These are phyloP conservation scores for Thera obeliscata DNA, from an alignment of 2,888 invertebrate genomes.

Conservation along the genomic window DNA sequence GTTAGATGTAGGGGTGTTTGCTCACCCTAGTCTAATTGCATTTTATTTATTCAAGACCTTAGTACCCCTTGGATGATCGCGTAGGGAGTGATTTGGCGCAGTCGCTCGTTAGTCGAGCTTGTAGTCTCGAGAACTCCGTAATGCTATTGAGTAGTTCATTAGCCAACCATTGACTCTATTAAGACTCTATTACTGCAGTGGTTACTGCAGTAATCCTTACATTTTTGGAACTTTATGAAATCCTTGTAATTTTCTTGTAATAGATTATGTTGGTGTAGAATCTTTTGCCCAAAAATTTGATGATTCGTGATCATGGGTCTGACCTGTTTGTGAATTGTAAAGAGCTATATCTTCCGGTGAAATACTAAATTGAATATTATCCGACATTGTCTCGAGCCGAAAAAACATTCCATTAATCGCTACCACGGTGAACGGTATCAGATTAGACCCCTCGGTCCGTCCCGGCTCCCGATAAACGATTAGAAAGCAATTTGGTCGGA, in stretches of 20 bases:
- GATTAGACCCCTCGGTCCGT: constrained; percentile 38
- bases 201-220: constrained; percentile 8
- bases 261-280: not conserved
- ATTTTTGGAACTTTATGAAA: not conserved
- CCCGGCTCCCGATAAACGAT: constrained; percentile 47
- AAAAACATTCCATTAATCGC: constrained; percentile 49
- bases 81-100: constrained; percentile 55
- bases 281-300: not conserved
- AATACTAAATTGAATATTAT: constrained; percentile 18
- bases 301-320: not conserved
- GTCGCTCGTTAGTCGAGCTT: constrained; percentile 65
- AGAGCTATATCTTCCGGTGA: not conserved
- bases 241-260: too few relatives aligned
- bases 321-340: not conserved
- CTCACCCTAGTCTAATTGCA: constrained; percentile 72
- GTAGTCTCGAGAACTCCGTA: constrained; percentile 49
- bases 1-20: constrained; percentile 43
- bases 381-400: constrained; percentile 38
- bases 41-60: constrained; percentile 79
- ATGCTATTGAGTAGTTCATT: constrained; percentile 51
- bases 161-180: constrained; percentile 37
- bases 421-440: constrained; percentile 26
- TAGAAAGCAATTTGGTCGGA: constrained; percentile 52
- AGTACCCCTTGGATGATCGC: constrained; percentile 59
- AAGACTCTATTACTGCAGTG: too few relatives aligned